phyloP scores from a whole-genome alignment of 1,140 invertebrate species.

The Hirudo medicinalis region DNA sequence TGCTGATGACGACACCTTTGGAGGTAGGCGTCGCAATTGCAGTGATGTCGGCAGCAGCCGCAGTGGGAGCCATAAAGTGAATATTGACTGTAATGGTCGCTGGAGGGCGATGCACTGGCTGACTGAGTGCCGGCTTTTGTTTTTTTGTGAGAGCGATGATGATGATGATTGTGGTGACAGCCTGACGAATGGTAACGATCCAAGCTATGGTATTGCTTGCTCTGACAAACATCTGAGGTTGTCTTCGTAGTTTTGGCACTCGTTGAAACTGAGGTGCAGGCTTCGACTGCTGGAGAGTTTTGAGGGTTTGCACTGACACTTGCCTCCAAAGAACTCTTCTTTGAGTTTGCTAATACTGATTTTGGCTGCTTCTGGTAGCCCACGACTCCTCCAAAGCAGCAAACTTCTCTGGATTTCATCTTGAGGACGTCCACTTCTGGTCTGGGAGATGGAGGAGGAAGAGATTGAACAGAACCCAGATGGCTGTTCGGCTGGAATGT shows the following conservation, averaged over 20 bases:
- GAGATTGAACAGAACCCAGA: too few species aligned
- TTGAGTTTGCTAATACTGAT: too few species aligned
- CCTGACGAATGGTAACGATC: not conserved
- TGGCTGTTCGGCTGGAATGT: too few species aligned
- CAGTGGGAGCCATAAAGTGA: slow-evolving; percentile 1
- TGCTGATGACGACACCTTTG: not conserved
- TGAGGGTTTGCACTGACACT: not conserved
- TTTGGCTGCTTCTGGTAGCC: not conserved
- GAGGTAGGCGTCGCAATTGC: not conserved
- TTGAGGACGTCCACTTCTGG: not conserved
- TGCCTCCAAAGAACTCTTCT: too few species aligned
- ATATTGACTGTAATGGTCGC: not conserved
- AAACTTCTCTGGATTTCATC: slow-evolving; percentile 9
- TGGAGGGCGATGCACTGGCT: slow-evolving; percentile 3
- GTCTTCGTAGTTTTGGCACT: not conserved
- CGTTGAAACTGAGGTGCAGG: not conserved
- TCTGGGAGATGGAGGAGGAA: too few species aligned
- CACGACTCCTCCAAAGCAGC: not conserved
- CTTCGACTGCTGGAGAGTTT: not conserved
- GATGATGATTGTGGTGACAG: not conserved
- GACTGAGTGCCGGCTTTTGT: slow-evolving; percentile 8
- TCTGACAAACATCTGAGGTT: not conserved
- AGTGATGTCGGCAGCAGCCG: slow-evolving; percentile 5
- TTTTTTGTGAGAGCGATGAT: not conserved
- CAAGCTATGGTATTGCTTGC: slow-evolving; percentile 3